Conservation (phyloP, 2,888 invertebrate species). For the Eupithecia subfuscata region DNA sequence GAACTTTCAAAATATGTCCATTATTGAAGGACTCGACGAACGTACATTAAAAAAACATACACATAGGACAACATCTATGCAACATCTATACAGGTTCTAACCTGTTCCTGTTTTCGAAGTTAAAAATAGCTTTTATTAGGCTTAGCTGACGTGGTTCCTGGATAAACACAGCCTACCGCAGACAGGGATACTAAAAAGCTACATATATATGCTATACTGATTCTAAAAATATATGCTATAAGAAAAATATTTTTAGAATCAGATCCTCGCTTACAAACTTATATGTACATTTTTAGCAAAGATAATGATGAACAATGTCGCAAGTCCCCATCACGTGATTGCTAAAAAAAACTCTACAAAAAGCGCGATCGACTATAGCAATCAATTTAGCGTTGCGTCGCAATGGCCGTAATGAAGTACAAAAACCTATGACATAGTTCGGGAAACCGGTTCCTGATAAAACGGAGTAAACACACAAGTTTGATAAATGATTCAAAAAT, state of each 20-base stretch:
- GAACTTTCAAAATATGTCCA: no score
- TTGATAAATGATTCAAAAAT: conserved; percentile 66
- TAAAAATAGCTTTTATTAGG: background rate
- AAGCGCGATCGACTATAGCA: conserved; percentile 41
- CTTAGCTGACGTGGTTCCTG: background rate
- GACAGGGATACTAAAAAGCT: background rate
- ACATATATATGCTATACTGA: no score
- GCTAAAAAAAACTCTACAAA: conserved; percentile 29
- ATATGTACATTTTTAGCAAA: background rate
- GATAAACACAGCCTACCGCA: background rate
- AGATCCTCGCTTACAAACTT: background rate
- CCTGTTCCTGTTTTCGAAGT: no score
- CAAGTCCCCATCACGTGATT: conserved; percentile 50
- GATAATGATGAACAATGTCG: conserved; percentile 47
- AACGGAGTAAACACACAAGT: conserved; percentile 56
- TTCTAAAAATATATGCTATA: no score
- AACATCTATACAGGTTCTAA: no score
- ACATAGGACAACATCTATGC: no score
- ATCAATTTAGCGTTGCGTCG: conserved; percentile 53
- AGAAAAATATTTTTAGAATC: background rate
- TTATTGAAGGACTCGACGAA: no score
- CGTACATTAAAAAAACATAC: no score
- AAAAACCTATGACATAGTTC: conserved; percentile 53
- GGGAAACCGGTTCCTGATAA: conserved; percentile 55
- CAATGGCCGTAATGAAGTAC: conserved; percentile 53